Evolutionary conservation across 2,888 invertebrate genomes (phyloP), one percentile per base, ranked within the genome.

Genomic region (Steinernema scapterisci): DNA sequence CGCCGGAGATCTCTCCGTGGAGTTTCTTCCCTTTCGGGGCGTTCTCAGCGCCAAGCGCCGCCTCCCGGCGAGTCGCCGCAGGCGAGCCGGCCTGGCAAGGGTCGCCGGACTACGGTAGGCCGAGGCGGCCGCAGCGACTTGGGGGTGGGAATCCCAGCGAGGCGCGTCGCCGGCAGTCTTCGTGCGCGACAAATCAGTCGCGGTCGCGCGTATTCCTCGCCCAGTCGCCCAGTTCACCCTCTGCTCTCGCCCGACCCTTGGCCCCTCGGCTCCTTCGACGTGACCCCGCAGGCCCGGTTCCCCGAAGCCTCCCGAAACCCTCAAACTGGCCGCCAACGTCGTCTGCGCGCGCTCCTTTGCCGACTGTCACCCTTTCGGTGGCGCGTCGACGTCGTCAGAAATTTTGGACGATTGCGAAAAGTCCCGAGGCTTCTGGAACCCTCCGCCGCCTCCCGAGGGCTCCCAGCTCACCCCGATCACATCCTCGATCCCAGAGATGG

Each of bases 341-440:
- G 63, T 63, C 63, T 63, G 63, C 63, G 63, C 63, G 63, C 63
- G 63, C 38, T 63, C 63, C 27, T 63, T 63, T 27, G 63, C 31
- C 63, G 63, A 63, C 23, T 54, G 54, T 54, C 54, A 23, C 63
- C 54, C 54, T 3, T 63, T 63, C 63, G 63, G 63, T 27, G 63
- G 63, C 31, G 63, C 63, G 1, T 63, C 63, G 63, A 63, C 63
- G 31, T 63, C 63, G 63, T 31, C 63, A 2, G 63, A 63, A 16
- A 21, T 63, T 13, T 16, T 63, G 31, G 63, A 63, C 63, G 63
- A 63, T 25, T 54, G 54, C 63, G 63, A 63, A n/a, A 63, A 63
- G 63, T 25, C 63, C 27, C 63, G 63, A 13, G 63, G 5, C 11
- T 63, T 63, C 63, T 63, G 63, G 63, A 63, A 63, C 38, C 63